These are phyloP conservation scores for Zaprionus lachaisei DNA, from an alignment of 1,140 invertebrate genomes.

Conservation along the genomic window DNA sequence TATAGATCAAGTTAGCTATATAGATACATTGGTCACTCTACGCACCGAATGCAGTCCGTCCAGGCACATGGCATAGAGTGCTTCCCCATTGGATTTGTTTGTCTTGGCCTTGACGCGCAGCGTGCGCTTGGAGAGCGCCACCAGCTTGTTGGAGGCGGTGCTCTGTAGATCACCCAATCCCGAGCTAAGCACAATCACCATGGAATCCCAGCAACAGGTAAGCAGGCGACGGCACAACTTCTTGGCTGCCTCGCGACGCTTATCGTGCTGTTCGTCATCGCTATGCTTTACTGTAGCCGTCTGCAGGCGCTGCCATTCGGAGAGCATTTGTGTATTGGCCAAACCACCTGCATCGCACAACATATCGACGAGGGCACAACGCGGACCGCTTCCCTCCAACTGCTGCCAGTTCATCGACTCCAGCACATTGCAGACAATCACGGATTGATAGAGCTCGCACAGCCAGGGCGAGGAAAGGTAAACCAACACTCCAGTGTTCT, in stretches of 20 bases:
- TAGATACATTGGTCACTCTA: not conserved
- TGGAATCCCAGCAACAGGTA: conserved; percentile 95
- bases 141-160: conserved; percentile 85
- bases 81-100: conserved; percentile 88
- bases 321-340: conserved; percentile 91
- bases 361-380: conserved; percentile 82
- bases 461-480: conserved; percentile 96
- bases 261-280: conserved; percentile 85
- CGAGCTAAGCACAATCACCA: conserved; percentile 93
- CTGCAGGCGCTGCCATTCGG: conserved; percentile 93
- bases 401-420: conserved; percentile 84
- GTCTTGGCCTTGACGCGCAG: conserved; percentile 85
- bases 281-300: conserved; percentile 89
- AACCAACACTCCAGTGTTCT: conserved; percentile 95
- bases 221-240: conserved; percentile 89
- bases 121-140: conserved; percentile 86
- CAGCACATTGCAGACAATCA: conserved; percentile 91
- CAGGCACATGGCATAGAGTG: conserved; percentile 92
- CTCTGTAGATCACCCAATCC: conserved; percentile 88
- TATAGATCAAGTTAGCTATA: not conserved
- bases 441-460: conserved; percentile 94
- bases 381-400: conserved; percentile 56
- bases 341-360: conserved; percentile 92
- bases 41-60: conserved; percentile 94
- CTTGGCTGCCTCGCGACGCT: conserved; percentile 88